These are phyloP conservation scores for Cyprinella venusta DNA, from an alignment of 2,797 vertebrate genomes.

Conservation along the genomic window DNA sequence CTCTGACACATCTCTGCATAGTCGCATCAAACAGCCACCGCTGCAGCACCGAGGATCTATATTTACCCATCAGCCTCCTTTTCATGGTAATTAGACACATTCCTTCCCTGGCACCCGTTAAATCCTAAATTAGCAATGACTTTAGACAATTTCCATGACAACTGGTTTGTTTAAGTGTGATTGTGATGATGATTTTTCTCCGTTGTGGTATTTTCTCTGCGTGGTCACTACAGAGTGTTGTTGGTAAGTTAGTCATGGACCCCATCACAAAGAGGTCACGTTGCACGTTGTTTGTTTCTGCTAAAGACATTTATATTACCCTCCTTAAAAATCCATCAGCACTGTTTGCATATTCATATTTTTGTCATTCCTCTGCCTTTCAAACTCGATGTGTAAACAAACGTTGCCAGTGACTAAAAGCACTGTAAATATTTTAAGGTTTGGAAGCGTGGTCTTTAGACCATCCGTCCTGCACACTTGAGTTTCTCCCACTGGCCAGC, in stretches of 20 bases:
- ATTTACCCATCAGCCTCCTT: conserved; percentile 64
- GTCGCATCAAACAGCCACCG: conserved; percentile 59
- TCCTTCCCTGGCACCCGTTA: conserved; percentile 55
- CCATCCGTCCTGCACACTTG: conserved; percentile 31
- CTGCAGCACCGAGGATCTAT: conserved; percentile 59
- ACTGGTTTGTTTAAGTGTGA: conserved; percentile 35
- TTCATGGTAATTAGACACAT: conserved; percentile 60
- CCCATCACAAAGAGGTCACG: conserved; percentile 11
- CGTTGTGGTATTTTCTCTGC: not conserved
- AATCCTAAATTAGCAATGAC: conserved; percentile 51
- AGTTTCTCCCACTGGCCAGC: conserved; percentile 70
- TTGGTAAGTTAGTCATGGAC: conserved; percentile 14
- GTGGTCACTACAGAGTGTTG: not conserved
- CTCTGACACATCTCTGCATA: conserved; percentile 68
- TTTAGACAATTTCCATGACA: conserved; percentile 48
- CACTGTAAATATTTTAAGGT: conserved; percentile 55
- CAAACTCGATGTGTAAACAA: conserved; percentile 30
- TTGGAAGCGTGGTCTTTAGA: conserved; percentile 35
- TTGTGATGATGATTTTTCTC: conserved; percentile 35
- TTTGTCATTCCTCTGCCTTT: not conserved
- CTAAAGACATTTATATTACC: conserved; percentile 11
- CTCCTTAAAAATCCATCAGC: not conserved
- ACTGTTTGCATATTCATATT: not conserved
- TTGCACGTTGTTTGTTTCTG: not conserved
- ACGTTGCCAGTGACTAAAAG: conserved; percentile 48